Evolutionary conservation across 1,140 invertebrate genomes (phyloP), one percentile per base, ranked within the genome.

Genomic region (Bombus turneri): DNA sequence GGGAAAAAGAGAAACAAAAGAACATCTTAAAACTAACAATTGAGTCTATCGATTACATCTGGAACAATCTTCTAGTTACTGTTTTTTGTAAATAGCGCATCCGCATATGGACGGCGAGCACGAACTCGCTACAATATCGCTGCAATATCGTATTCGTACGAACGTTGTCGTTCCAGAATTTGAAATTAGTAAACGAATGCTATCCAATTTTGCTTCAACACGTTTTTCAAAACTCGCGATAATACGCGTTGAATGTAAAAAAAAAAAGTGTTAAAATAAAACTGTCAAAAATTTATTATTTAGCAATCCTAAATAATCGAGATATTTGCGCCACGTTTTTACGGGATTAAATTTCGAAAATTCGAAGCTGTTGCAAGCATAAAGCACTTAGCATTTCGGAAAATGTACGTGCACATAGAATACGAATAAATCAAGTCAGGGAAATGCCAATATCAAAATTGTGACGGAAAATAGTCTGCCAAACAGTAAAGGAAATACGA

Each of bases 71-170:
- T 37, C 37, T 37, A 37, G 2, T 37, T 37, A 37, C 2, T 37
- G 37, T 37, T 37, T 37, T 37, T 37, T 37, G 37, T 37, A 37
- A 37, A 37, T 37, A 37, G 37, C 37, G 37, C 3, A 37, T 37
- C 37, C 37, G 3, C 37, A 37, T 37, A 37, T 37, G 37, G 37
- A 37, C 2, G 37, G 37, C 3, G 37, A 37, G 37, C 37, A 37
- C 37, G 37, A 3, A 3, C 37, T 37, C 37, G 3, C 37, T 31
- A 31, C 31, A 31, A 62, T n/a, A 62, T 62, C 28, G 10, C 28
- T 62, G 1, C 4, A 5, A 62, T n/a, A n/a, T 62, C 10, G 3
- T 3, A 5, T n/a, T n/a, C 4, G 28, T 5, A 5, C 0, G 10
- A 62, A 62, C 0, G 28, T n/a, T 5, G 59, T n/a, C 22, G 3